Evolutionary conservation across 1,140 invertebrate species (phyloP), one percentile per base, ranked within the genome.

Genomic region (Ephestia elutella): DNA sequence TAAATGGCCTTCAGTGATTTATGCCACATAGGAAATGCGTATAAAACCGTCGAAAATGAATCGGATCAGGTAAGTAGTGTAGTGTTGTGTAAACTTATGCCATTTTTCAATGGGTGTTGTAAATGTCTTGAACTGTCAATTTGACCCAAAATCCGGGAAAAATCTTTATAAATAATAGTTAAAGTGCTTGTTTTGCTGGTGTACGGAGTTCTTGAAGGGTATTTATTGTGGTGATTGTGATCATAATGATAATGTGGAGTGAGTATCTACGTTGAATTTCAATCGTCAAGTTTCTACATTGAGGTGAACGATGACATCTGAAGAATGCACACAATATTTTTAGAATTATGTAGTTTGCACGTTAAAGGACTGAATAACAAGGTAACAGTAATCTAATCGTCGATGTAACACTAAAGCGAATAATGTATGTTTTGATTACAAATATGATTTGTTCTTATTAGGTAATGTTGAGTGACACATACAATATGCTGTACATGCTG

Each of bases 1-100:
- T 89, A 89, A 89, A 89, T 89, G 87, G 87, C 87, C 82, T 89
- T 86, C 84, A 89, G 86, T 88, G 87, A 89, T 87, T 80, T 89
- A 79, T 88, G 84, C 84, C 86, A 81, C 75, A 82, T 86, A 87
- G 80, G 83, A 76, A 88, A 89, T 77, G 81, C 82, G 78, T 89
- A 76, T 71, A 88, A 86, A 82, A 72, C 75, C 70, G 78, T 86
- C 68, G 87, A 89, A 87, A 88, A 87, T 89, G 87, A 87, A 76
- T 65, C 73, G 68, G 84, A 87, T 75, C 78, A 85, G 78, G 87
- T 89, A 79, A 82, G 80, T 78, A 58, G 19, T 54, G 59, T 54
- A 73, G 69, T 76, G 71, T 80, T 84, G 74, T 86, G 80, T 82
- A 86, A 77, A 89, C 59, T 59, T 59, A 72, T 77, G 69, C 65